These are phyloP conservation scores for Leptatherina wallacei DNA, from an alignment of 2,797 vertebrate species.

Conservation along the genomic window DNA sequence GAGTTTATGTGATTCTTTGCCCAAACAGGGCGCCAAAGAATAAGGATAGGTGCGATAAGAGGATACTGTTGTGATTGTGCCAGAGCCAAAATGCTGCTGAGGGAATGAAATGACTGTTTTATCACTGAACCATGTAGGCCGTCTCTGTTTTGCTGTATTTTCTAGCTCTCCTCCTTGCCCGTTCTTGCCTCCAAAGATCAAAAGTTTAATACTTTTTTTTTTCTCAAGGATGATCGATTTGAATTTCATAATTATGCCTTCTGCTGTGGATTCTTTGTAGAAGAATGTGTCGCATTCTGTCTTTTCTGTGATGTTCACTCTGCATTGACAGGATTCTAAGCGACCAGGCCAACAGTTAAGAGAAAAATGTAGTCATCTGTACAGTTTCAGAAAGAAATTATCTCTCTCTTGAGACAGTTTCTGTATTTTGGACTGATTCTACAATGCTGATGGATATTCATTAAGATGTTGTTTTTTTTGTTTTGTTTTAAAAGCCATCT, in stretches of 20 bases:
- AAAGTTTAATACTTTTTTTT: constrained; percentile 29
- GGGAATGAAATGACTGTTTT: constrained; percentile 58
- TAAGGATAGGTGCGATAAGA: constrained; percentile 60
- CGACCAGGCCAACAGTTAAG: constrained; percentile 25
- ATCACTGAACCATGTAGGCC: constrained; percentile 40
- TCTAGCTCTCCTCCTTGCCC: constrained; percentile 21
- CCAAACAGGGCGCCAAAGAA: constrained; percentile 46
- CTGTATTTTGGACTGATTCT: neutral
- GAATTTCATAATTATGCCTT: constrained; percentile 41
- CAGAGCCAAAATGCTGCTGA: constrained; percentile 49
- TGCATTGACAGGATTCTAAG: constrained; percentile 42
- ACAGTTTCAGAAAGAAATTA: constrained; percentile 1
- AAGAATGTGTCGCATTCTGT: neutral
- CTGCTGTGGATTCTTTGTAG: constrained; percentile 10
- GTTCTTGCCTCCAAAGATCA: constrained; percentile 17
- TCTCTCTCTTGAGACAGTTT: neutral
- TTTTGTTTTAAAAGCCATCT: too few relatives aligned
- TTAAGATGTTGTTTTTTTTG: neutral
- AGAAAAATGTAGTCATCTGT: constrained; percentile 6
- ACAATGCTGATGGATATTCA: neutral
- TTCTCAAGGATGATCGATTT: constrained; percentile 40
- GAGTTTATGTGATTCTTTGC: constrained; percentile 39
- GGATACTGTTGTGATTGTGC: constrained; percentile 51
- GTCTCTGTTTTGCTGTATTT: constrained; percentile 37
- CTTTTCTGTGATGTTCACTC: neutral